phyloP scores from a whole-genome alignment of 2,797 vertebrate species.

The Coluber constrictor region DNA sequence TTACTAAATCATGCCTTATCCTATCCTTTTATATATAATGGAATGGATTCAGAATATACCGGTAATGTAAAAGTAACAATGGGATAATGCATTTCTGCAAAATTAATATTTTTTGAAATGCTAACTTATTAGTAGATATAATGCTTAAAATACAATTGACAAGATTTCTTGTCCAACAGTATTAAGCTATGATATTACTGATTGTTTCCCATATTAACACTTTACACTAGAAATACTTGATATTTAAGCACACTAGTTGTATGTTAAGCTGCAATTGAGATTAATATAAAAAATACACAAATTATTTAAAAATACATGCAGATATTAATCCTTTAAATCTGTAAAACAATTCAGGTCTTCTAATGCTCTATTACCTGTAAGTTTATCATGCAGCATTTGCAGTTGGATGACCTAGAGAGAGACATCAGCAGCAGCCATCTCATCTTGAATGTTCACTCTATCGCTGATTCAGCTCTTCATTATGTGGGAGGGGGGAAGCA shows the following conservation, averaged over 20 bases:
- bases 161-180: conserved; percentile 44
- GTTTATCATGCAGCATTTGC: conserved; percentile 78
- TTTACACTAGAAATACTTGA: conserved; percentile 60
- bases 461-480: conserved; percentile 92
- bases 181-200: conserved; percentile 43
- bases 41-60: conserved; percentile 31
- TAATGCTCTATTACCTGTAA: conserved; percentile 84
- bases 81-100: conserved; percentile 48
- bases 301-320: conserved; percentile 66
- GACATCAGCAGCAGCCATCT: conserved; percentile 90
- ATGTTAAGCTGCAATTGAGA: conserved; percentile 56
- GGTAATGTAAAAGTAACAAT: conserved; percentile 33
- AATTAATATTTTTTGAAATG: conserved; percentile 31
- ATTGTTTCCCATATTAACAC: conserved; percentile 42
- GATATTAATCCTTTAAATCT: conserved; percentile 64
- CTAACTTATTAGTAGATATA: conserved; percentile 41
- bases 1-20: conserved; percentile 32
- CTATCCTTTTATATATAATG: conserved; percentile 42
- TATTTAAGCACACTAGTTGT: conserved; percentile 58
- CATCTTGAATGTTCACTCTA: conserved; percentile 77
- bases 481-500: conserved; percentile 69
- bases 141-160: conserved; percentile 48
- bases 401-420: conserved; percentile 86
- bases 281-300: conserved; percentile 58
- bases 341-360: conserved; percentile 59